A percentile compares a stretch with the other conserved stretches of the same genome.
These are phyloP conservation scores for Dasypogon diadema DNA, from an alignment of 2,888 invertebrate genomes.

Conservation along the genomic window DNA sequence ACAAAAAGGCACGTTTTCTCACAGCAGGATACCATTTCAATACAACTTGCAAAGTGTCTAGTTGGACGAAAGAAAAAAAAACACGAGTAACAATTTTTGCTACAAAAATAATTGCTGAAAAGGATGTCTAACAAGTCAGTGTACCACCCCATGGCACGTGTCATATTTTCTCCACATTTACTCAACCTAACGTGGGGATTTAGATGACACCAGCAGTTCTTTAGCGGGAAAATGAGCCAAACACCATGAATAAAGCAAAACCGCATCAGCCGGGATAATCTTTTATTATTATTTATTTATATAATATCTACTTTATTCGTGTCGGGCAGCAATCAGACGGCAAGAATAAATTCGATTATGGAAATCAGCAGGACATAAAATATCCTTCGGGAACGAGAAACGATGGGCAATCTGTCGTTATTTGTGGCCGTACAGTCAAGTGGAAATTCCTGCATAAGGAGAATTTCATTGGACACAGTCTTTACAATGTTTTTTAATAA, in stretches of 20 bases:
- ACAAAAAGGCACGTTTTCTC: constrained; percentile 53
- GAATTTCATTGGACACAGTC: constrained; percentile 3
- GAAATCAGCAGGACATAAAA: constrained; percentile 57
- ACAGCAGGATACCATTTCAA: constrained; percentile 42
- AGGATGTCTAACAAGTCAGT: constrained; percentile 53
- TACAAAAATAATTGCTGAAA: constrained; percentile 54
- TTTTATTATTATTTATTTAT: constrained; percentile 44
- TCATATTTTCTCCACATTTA: constrained; percentile 47
- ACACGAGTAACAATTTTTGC: constrained; percentile 38
- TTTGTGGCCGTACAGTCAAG: constrained; percentile 35
- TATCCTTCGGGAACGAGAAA: constrained; percentile 48
- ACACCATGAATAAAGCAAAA: background rate
- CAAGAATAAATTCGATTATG: constrained; percentile 55
- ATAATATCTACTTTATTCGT: constrained; percentile 22
- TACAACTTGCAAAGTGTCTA: constrained; percentile 1
- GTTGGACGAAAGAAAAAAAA: background rate
- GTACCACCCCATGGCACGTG: constrained; percentile 49
- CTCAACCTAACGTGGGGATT: background rate
- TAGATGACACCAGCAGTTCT: too few relatives aligned
- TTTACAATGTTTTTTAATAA: constrained; percentile 34
- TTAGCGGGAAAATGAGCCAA: background rate
- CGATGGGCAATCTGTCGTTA: background rate
- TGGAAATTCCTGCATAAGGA: constrained; percentile 22
- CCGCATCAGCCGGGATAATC: constrained; percentile 12
- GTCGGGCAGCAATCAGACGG: constrained; percentile 22